phyloP scores from a whole-genome alignment of 2,113 vertebrate genomes.

The Myxocyprinus asiaticus region DNA sequence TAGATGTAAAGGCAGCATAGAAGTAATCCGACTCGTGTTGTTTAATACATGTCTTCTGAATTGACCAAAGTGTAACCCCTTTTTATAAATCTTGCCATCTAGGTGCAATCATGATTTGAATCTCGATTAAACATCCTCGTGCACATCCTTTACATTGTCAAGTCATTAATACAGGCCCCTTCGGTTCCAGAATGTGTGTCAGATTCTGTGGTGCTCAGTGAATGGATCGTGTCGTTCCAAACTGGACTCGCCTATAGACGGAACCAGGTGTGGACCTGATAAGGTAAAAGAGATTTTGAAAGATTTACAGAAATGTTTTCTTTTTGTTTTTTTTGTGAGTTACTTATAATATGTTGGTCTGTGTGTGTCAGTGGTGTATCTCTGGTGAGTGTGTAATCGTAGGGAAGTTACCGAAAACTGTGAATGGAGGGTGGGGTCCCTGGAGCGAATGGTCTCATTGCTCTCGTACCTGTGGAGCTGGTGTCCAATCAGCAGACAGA shows the following conservation, averaged over 20 bases:
- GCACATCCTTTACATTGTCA: too few species aligned
- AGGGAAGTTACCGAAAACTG: constrained; percentile 88
- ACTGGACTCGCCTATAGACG: constrained; percentile 91
- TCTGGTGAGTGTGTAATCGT: constrained; percentile 93
- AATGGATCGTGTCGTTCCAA: constrained; percentile 94
- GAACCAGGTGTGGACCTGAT: constrained; percentile 90
- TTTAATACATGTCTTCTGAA: too few species aligned
- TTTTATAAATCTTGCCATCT: too few species aligned
- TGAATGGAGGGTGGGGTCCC: constrained; percentile 88
- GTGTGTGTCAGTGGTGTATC: constrained; percentile 87
- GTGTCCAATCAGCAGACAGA: constrained; percentile 88
- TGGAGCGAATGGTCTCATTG: constrained; percentile 95
- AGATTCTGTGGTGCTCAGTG: constrained; percentile 94
- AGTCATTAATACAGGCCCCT: neutral
- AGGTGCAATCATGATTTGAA: too few species aligned
- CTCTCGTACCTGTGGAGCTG: constrained; percentile 91
- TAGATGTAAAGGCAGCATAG: too few species aligned
- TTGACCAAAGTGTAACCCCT: too few species aligned
- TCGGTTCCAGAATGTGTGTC: constrained; percentile 87
- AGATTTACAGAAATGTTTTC: too few species aligned
- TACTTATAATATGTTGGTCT: constrained; percentile 11
- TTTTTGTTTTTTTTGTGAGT: neutral
- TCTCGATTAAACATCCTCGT: too few species aligned
- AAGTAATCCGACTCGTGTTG: too few species aligned
- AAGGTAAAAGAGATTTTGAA: too few species aligned